These are phyloP conservation scores for Oryzias javanicus DNA, from an alignment of 2,113 vertebrate genomes.

Conservation along the genomic window DNA sequence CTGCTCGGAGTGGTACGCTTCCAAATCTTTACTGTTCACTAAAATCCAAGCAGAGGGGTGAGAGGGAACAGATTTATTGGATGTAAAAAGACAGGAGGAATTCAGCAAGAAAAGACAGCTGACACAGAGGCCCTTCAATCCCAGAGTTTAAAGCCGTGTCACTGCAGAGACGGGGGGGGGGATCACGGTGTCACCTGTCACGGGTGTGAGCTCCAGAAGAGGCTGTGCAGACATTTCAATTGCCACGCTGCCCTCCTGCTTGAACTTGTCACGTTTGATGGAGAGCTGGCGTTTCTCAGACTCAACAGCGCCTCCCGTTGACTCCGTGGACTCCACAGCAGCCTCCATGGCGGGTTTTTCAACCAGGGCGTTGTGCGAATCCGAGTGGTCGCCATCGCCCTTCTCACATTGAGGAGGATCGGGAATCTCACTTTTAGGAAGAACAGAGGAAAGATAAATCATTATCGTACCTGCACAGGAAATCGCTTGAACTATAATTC, in stretches of 20 bases:
- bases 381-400: slow-evolving; percentile 15
- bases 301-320: slow-evolving; percentile 51
- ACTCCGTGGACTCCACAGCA: slow-evolving; percentile 59
- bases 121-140: slow-evolving; percentile 9
- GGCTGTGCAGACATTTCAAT: slow-evolving; percentile 76
- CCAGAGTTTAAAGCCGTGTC: slow-evolving; percentile 11
- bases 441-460: background rate
- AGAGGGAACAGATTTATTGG: slow-evolving; percentile 9
- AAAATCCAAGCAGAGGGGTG: slow-evolving; percentile 21
- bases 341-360: slow-evolving; percentile 43
- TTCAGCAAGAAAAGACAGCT: slow-evolving; percentile 14
- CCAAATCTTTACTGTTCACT: slow-evolving; percentile 78
- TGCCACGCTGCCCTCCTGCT: slow-evolving; percentile 58
- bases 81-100: slow-evolving; percentile 15
- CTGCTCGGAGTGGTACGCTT: slow-evolving; percentile 60
- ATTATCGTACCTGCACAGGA: background rate
- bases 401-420: slow-evolving; percentile 56
- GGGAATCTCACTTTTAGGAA: slow-evolving; percentile 23
- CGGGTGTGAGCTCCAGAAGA: slow-evolving; percentile 74
- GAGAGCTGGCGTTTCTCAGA: slow-evolving; percentile 62
- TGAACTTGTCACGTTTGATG: slow-evolving; percentile 61
- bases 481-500: background rate
- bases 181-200: slow-evolving; percentile 70
- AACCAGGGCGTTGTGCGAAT: slow-evolving; percentile 33
- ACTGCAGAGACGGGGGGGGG: slow-evolving; percentile 5